Conservation (phyloP, 2,113 vertebrate genomes). For the Tetraodon nigroviridis region DNA sequence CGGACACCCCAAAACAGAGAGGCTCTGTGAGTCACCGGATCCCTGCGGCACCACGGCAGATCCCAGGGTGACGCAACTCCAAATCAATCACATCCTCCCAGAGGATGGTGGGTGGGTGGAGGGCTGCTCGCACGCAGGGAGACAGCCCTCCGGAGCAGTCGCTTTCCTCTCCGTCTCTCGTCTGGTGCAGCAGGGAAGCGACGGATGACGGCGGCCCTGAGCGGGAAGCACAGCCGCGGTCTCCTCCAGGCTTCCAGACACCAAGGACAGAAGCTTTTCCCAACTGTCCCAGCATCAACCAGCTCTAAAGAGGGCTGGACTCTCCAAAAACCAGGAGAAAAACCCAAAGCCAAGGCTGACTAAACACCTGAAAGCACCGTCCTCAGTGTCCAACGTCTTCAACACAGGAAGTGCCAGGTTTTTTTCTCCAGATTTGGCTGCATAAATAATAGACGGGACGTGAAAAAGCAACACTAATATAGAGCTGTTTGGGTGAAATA, state of each 20-base stretch:
- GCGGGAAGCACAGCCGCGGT: no score
- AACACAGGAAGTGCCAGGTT: slow-evolving; percentile 21
- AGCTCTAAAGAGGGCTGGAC: no score
- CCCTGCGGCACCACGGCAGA: slow-evolving; percentile 51
- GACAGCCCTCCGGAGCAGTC: not conserved
- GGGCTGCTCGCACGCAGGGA: slow-evolving; percentile 5
- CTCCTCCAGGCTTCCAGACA: no score
- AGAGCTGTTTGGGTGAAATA: not conserved
- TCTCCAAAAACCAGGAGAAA: no score
- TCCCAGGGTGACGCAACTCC: slow-evolving; percentile 43
- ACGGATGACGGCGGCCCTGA: no score
- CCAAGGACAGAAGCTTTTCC: no score
- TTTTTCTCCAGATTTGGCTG: slow-evolving; percentile 2
- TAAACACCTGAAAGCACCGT: slow-evolving; percentile 3
- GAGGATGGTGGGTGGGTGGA: slow-evolving; percentile 28
- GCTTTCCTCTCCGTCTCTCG: no score
- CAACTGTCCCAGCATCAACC: no score
- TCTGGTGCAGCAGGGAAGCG: no score
- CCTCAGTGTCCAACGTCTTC: slow-evolving; percentile 13
- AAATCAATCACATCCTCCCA: slow-evolving; percentile 47
- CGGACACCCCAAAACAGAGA: slow-evolving; percentile 46
- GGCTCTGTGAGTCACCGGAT: slow-evolving; percentile 40
- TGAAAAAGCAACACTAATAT: slow-evolving; percentile 2
- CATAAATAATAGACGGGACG: not conserved
- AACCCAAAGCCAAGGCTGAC: slow-evolving; percentile 1